Evolutionary conservation across 2,797 vertebrate genomes (phyloP), one percentile per base, ranked within the genome.

Genomic region (Squalus acanthias): DNA sequence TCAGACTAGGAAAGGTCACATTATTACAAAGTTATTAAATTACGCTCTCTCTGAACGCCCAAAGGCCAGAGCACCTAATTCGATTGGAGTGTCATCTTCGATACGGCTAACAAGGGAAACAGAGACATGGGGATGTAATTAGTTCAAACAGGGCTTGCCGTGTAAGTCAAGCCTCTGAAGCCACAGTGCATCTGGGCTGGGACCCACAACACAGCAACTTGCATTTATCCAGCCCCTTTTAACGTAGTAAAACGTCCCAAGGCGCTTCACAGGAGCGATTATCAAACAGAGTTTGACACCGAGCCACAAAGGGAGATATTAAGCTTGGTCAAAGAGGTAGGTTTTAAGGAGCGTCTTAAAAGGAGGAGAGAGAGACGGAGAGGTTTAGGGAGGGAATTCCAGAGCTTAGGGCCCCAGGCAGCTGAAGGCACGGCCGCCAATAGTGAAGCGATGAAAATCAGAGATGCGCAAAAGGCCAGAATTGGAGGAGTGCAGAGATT

Each of bases 11-110:
- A 95, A 74, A 95, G 70, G 70, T 95, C 94, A 76, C 94, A 57
- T 95, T 76, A 95, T 95, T 95, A 76, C 50, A 74, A 95, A 74
- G 70, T 74, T 95, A 95, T 76, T 76, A 95, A 95, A 95, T 95
- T 76, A 57, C 50, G 10, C 50, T 76, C 94, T 60, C 57, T 57
- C 39, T n/a, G 70, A 76, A 8, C 10, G 50, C 70, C 50, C 46
- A 76, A 76, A 95, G 94, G 70, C 94, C 29, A 74, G 94, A n/a
- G 72, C 70, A 74, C 29, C 70, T 95, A 95, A 95, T 95, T 95
- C 94, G 13, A 95, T 72, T 95, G 94, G 29, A 33, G 24, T 76
- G 94, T 76, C 94, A 95, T 76, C 69, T 95, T 76, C 50, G 26
- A 95, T 95, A 95, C 12, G 29, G 24, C 69, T 95, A 74, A 95